Evolutionary conservation across 2,888 invertebrate species (phyloP).

Genomic region (Pherbina coryleti): DNA sequence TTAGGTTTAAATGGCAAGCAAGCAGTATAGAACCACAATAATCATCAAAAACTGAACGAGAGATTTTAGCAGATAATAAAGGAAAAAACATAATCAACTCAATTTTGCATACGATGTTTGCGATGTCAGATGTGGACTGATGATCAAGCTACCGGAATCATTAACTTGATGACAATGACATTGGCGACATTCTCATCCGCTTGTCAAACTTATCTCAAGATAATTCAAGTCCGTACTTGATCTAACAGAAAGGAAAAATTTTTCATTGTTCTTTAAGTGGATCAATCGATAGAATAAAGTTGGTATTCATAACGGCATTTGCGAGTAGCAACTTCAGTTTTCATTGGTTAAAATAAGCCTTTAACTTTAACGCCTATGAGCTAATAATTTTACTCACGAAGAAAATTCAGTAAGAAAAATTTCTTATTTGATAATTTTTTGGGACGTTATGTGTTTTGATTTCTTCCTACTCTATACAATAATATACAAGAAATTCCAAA

Average conservation of each 20-base stretch:
- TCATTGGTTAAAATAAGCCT: too few relatives aligned
- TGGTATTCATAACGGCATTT: not conserved
- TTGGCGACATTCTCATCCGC: constrained; percentile 62
- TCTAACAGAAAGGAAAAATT: not conserved
- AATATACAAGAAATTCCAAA: too few relatives aligned
- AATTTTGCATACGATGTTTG: constrained; percentile 19
- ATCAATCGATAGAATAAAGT: not conserved
- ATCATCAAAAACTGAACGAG: constrained; percentile 53
- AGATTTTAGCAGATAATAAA: constrained; percentile 15
- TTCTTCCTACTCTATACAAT: too few relatives aligned
- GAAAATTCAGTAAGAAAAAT: too few relatives aligned
- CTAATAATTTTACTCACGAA: too few relatives aligned
- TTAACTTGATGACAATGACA: constrained; percentile 55
- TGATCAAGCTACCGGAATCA: constrained; percentile 55
- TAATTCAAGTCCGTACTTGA: not conserved
- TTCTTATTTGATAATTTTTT: too few relatives aligned
- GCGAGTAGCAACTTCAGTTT: too few relatives aligned
- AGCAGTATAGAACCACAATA: constrained; percentile 63
- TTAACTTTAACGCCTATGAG: too few relatives aligned
- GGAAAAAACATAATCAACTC: constrained; percentile 27
- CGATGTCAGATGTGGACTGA: constrained; percentile 11
- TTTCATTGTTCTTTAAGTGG: not conserved
- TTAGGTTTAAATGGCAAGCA: not conserved
- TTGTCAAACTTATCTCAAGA: constrained; percentile 60
- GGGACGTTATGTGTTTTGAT: too few relatives aligned